Percentiles rank a stretch among this genome's conserved stretches.
Evolutionary conservation across 1,140 invertebrate genomes (phyloP).

Genomic region (Drosophila truncata): DNA sequence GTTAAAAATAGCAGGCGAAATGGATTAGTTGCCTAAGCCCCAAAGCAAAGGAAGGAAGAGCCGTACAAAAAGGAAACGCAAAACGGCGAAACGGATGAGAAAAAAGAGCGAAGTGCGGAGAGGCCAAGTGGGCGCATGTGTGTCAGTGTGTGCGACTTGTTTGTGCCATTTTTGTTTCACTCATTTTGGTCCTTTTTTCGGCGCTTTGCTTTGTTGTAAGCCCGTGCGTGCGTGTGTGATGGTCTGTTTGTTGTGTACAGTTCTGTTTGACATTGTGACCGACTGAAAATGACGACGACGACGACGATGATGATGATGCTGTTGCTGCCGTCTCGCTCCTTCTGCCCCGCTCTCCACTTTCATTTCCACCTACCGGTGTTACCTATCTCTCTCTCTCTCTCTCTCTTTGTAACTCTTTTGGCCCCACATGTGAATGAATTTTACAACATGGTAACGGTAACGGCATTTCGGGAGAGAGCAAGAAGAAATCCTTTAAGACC

Average conservation of each 20-base stretch:
- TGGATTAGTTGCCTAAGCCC: slow-evolving; percentile 69
- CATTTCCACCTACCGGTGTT: neutral
- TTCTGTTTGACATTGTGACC: slow-evolving; percentile 78
- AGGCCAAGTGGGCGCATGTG: slow-evolving; percentile 16
- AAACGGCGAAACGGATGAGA: slow-evolving; percentile 40
- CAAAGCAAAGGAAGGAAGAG: slow-evolving; percentile 36
- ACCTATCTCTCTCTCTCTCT: neutral
- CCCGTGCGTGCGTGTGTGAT: slow-evolving; percentile 17
- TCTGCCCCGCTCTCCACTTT: neutral
- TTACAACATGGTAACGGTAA: slow-evolving; percentile 51
- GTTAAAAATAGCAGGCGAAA: slow-evolving; percentile 80
- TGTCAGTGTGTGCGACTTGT: slow-evolving; percentile 24
- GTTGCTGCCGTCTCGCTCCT: slow-evolving; percentile 12
- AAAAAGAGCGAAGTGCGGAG: slow-evolving; percentile 31
- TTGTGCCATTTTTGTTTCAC: slow-evolving; percentile 50
- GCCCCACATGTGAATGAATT: slow-evolving; percentile 62
- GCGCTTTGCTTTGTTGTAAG: slow-evolving; percentile 14
- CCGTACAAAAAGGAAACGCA: slow-evolving; percentile 42
- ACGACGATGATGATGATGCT: slow-evolving; percentile 25
- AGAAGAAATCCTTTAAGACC: slow-evolving; percentile 52
- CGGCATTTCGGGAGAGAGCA: slow-evolving; percentile 27
- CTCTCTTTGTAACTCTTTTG: neutral
- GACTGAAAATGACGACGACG: slow-evolving; percentile 43
- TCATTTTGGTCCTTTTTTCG: slow-evolving; percentile 26
- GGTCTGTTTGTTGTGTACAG: slow-evolving; percentile 54